Conservation (phyloP, 2,888 invertebrate species). For the Stenurella melanura region DNA sequence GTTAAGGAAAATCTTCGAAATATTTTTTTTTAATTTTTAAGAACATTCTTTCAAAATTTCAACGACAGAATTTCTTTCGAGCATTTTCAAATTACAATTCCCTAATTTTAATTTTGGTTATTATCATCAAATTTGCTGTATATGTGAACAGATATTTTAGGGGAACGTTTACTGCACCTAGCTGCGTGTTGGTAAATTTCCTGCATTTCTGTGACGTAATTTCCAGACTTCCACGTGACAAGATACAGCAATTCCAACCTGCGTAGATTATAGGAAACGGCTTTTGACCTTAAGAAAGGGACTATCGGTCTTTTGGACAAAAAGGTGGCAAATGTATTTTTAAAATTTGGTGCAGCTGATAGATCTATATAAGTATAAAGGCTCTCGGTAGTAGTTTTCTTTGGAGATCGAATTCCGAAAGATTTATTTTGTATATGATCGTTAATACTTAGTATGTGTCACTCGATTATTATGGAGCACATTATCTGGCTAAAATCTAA, state of each 20-base stretch:
- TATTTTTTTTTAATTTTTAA: no score
- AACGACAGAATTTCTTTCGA: no score
- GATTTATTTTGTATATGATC: slow-evolving; percentile 72
- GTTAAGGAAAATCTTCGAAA: no score
- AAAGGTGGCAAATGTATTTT: background rate
- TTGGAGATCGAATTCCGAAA: slow-evolving; percentile 69
- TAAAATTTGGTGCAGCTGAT: slow-evolving; percentile 3
- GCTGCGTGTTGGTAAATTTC: no score
- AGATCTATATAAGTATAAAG: slow-evolving; percentile 39
- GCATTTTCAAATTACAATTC: no score
- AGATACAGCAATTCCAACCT: background rate
- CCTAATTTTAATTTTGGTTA: no score
- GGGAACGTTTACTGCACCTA: no score
- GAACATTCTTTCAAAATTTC: no score
- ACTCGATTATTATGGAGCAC: slow-evolving; percentile 73
- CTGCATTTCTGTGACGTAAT: no score
- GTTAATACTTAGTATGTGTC: slow-evolving; percentile 66
- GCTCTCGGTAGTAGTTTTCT: slow-evolving; percentile 67
- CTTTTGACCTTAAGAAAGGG: background rate
- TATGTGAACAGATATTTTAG: no score
- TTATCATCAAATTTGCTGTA: no score
- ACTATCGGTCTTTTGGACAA: background rate
- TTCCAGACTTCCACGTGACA: background rate
- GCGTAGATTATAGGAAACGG: background rate
- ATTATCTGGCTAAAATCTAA: slow-evolving; percentile 72